phyloP scores from a whole-genome alignment of 1,140 invertebrate genomes.

The Antheraea mylitta region DNA sequence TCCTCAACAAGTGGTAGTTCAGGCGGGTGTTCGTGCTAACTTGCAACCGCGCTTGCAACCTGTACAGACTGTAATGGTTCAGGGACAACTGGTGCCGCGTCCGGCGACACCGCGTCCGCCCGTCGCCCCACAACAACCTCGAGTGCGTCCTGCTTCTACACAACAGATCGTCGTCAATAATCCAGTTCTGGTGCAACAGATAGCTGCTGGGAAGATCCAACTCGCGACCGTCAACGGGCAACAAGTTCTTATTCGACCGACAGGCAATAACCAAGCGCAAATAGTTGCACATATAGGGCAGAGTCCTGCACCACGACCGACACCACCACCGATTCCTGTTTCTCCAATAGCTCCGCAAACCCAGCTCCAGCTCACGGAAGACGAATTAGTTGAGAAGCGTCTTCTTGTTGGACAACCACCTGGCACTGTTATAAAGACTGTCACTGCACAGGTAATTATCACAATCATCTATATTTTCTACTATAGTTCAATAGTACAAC shows the following conservation, averaged over 20 bases:
- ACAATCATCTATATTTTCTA: neutral
- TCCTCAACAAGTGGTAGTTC: slow-evolving; percentile 57
- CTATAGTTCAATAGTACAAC: too few relatives aligned
- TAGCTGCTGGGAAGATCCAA: slow-evolving; percentile 88
- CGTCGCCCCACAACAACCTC: slow-evolving; percentile 34
- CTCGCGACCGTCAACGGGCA: slow-evolving; percentile 91
- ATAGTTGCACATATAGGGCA: slow-evolving; percentile 82
- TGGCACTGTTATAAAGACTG: slow-evolving; percentile 92
- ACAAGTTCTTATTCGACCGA: slow-evolving; percentile 86
- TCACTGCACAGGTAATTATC: slow-evolving; percentile 82
- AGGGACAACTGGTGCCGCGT: slow-evolving; percentile 53
- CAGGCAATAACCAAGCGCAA: slow-evolving; percentile 86
- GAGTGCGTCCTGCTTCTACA: slow-evolving; percentile 46
- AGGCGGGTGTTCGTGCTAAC: slow-evolving; percentile 42
- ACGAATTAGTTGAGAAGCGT: slow-evolving; percentile 83
- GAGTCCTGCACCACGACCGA: slow-evolving; percentile 39
- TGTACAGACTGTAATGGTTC: slow-evolving; percentile 62
- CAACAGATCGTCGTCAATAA: slow-evolving; percentile 88
- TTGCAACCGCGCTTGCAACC: slow-evolving; percentile 38
- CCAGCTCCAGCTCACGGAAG: slow-evolving; percentile 61
- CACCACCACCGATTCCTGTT: slow-evolving; percentile 39
- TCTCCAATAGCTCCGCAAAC: slow-evolving; percentile 42
- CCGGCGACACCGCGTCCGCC: slow-evolving; percentile 21
- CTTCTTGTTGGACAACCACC: slow-evolving; percentile 87
- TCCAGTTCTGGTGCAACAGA: slow-evolving; percentile 85